Evolutionary conservation across 2,888 invertebrate species (phyloP), one percentile per base, ranked within the genome.

Genomic region (Anagyrus pseudococci): DNA sequence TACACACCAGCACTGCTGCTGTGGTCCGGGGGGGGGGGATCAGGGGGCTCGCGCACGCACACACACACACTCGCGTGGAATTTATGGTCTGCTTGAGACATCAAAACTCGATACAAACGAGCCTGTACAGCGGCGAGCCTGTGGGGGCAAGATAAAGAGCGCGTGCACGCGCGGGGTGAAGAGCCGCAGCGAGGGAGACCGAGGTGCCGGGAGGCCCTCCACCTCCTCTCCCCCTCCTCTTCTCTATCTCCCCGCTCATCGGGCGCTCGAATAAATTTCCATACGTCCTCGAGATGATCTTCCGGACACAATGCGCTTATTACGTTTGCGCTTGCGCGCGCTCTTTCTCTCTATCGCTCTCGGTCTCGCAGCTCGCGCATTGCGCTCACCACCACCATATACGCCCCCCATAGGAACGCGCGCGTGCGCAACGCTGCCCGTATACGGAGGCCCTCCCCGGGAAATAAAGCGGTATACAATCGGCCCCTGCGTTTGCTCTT

Each of bases 261-360:
- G 71, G 66, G 59, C 58, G 60, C 69, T 62, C 69, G 76, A 77
- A 77, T 77, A 77, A 75, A 78, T 78, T 77, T 77, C 73, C 76
- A 77, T 76, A 74, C 70, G 70, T 71, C 68, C 68, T 66, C 55
- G 64, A 67, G 69, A 68, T 69, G 70, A 68, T 71, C 70, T 68
- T 61, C 69, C 44, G 67, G 69, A 69, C 69, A 75, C 74, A 75
- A 75, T 75, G 70, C 73, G 66, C 73, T 72, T 70, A 74, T 75
- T 75, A 75, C 73, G 69, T 67, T 60, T 53, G 67, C 58, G 49
- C 40, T 19, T 22, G 3, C 26, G 15, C n/a, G 7, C 17, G 17
- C 22, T 25, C 40, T 47, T n/a, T 17, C 46, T 29, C 33, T 57
- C 7, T 33, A 3, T 29, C 13, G 23, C 46, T 19, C 33, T 50